Evolutionary conservation across 35 echinoderm and acorn worm genomes (phyloP), one percentile per base, ranked within the genome.

Genomic region (Hemicentrotus pulcherrimus): DNA sequence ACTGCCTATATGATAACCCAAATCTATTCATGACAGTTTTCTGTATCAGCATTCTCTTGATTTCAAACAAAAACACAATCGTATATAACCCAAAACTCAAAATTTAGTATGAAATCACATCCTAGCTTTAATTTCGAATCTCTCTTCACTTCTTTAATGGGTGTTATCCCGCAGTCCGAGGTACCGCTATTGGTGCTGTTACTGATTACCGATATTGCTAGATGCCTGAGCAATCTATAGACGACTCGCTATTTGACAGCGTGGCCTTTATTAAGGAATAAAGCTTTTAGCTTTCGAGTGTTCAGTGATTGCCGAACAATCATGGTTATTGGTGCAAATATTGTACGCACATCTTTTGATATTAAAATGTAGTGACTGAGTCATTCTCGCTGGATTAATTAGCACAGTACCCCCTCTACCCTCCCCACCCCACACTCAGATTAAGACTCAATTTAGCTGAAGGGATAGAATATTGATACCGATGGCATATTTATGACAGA

Each of bases 301-400:
- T 7, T 78, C 65, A 78, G 65, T 78, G 19, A 78, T n/a, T 78
- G 65, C 28, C 65, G 19, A 78, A 78, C 65, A 78, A 28, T 78
- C 65, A n/a, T 78, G 65, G 65, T 78, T 78, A 78, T 78, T 78
- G 65, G 65, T 78, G 65, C 65, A 78, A 78, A 28, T 78, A 78
- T 78, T n/a, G 65, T n/a, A 78, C 7, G 65, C 65, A 28, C 65
- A 78, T 78, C 19, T 28, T 8, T 70, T 70, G 18, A 70, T 70
- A 70, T 78, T 78, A 78, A 78, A 78, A 28, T 78, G 18, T 78
- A 78, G 65, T n/a, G 65, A 78, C 65, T 78, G 65, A 78, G 65
- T 78, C 65, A 78, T 78, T n/a, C 65, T 78, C 65, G 65, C 24
- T 28, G 7, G 65, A 78, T 78, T 78, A 78, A 70, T 16, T 30